These are phyloP conservation scores for Calephelis perditalis DNA, from an alignment of 2,888 invertebrate species.

Conservation along the genomic window DNA sequence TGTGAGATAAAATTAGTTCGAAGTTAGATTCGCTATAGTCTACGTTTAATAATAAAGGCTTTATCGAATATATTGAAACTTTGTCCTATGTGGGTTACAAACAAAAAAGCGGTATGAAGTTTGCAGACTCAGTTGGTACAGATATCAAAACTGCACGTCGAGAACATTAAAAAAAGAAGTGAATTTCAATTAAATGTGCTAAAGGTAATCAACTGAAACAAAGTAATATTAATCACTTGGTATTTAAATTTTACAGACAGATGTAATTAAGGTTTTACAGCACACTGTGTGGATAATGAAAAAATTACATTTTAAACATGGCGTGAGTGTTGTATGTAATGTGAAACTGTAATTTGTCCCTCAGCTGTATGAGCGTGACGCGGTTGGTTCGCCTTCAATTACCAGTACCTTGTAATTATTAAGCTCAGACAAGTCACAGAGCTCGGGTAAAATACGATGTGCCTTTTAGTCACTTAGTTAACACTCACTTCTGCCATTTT, in stretches of 20 bases:
- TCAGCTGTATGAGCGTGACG: slow-evolving; percentile 1
- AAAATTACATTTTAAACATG: slow-evolving; percentile 16
- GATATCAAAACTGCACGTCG: too few relatives aligned
- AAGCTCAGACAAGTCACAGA: slow-evolving; percentile 10
- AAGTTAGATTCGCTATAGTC: too few relatives aligned
- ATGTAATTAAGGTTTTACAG: slow-evolving; percentile 6
- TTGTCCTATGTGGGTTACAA: too few relatives aligned
- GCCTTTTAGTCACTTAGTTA: slow-evolving; percentile 1
- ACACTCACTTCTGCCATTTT: not conserved
- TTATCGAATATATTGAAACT: too few relatives aligned
- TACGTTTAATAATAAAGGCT: too few relatives aligned
- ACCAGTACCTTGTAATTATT: slow-evolving; percentile 8
- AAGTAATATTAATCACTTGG: slow-evolving; percentile 7
- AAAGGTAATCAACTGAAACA: not conserved
- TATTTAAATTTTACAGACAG: slow-evolving; percentile 11
- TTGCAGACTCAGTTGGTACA: too few relatives aligned
- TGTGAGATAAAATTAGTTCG: too few relatives aligned
- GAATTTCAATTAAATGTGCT: not conserved
- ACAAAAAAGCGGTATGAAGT: too few relatives aligned
- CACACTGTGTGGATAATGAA: slow-evolving; percentile 14
- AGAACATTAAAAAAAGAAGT: not conserved
- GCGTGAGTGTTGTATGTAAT: slow-evolving; percentile 24
- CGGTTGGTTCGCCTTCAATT: slow-evolving; percentile 4
- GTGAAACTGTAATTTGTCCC: slow-evolving; percentile 29
- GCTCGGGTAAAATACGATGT: slow-evolving; percentile 2